Evolutionary conservation across 2,888 invertebrate species (phyloP).

Genomic region (Zhuqinia jingwanae): DNA sequence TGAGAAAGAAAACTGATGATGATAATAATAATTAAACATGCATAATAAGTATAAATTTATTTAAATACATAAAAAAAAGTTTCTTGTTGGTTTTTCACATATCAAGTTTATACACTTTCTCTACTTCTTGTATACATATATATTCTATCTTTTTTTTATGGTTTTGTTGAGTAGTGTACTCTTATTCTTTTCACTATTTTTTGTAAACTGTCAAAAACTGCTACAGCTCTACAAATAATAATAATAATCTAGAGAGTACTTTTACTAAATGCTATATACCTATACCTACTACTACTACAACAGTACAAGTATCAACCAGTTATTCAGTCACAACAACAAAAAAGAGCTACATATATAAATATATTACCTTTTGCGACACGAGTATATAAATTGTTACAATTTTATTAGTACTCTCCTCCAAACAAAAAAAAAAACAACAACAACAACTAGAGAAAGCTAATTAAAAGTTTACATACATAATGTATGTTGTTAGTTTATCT

Average conservation of each 20-base stretch:
- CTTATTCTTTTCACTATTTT: conserved; percentile 30
- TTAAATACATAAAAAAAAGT: conserved; percentile 42
- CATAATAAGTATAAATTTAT: conserved; percentile 41
- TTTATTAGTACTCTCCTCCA: conserved; percentile 16
- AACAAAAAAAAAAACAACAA: conserved; percentile 28
- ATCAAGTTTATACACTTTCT: background rate
- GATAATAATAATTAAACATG: conserved; percentile 54
- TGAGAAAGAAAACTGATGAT: conserved; percentile 18
- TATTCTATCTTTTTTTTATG: conserved; percentile 24
- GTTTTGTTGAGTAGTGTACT: conserved; percentile 20
- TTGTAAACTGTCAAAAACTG: conserved; percentile 23
- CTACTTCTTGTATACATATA: background rate
- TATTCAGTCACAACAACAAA: conserved; percentile 29
- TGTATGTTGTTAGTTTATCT: conserved; percentile 39
- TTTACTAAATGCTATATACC: too few species aligned
- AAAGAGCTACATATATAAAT: conserved; percentile 1
- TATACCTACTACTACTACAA: background rate
- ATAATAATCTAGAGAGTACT: background rate
- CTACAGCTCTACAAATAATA: conserved; percentile 22
- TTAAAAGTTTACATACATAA: conserved; percentile 63
- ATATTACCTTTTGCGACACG: background rate
- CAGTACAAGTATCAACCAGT: conserved; percentile 10
- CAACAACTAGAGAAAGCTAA: conserved; percentile 56
- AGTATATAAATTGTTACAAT: conserved; percentile 37
- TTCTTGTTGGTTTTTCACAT: conserved; percentile 30